These are phyloP conservation scores for Zaprionus kolodkinae DNA, from an alignment of 1,140 invertebrate genomes.

Conservation along the genomic window DNA sequence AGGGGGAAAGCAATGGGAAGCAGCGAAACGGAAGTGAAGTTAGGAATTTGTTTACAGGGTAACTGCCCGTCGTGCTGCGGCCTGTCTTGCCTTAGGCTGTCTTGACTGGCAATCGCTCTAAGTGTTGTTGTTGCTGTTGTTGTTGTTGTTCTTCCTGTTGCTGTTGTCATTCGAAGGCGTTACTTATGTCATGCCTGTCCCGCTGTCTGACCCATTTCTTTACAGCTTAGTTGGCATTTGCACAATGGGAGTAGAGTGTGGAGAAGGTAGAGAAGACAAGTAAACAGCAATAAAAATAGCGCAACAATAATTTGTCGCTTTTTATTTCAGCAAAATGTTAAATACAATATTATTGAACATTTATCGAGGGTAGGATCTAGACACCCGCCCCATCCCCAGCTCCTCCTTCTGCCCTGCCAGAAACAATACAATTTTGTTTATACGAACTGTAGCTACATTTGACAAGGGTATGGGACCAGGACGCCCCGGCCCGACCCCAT, in stretches of 20 bases:
- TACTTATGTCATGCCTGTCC: constrained; percentile 62
- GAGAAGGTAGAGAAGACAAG: background rate
- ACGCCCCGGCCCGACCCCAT: background rate
- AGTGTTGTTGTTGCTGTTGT: constrained; percentile 45
- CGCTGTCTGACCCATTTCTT: constrained; percentile 72
- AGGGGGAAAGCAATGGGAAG: too few relatives aligned
- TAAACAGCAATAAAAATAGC: constrained; percentile 57
- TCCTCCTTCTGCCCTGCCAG: background rate
- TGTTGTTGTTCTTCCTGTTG: constrained; percentile 34
- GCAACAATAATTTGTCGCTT: constrained; percentile 71
- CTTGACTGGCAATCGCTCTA: constrained; percentile 11
- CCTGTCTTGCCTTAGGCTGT: background rate
- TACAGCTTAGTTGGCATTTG: constrained; percentile 54
- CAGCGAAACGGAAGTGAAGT: background rate
- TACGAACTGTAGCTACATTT: constrained; percentile 22
- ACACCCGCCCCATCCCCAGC: background rate
- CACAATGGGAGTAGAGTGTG: constrained; percentile 2
- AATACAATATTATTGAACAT: constrained; percentile 63
- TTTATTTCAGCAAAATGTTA: constrained; percentile 64
- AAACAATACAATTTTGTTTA: constrained; percentile 2
- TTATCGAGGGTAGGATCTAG: background rate
- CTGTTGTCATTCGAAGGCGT: constrained; percentile 52
- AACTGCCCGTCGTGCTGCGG: background rate
- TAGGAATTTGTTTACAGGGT: constrained; percentile 4
- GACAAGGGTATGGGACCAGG: constrained; percentile 30